Conservation (phyloP, 2,888 invertebrate genomes). For the Fissipunctia ypsillon region DNA sequence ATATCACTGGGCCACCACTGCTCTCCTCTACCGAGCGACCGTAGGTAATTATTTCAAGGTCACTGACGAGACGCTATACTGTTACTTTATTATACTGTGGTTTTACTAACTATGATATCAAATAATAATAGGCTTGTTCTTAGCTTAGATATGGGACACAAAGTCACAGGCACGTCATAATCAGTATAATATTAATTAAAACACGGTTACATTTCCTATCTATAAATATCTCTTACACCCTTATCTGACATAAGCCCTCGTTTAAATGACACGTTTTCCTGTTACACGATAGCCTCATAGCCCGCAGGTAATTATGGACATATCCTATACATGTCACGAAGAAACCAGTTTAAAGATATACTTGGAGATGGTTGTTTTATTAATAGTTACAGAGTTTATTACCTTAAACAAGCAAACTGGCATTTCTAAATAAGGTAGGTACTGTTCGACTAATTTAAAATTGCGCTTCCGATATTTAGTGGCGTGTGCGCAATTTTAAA, state of each 20-base stretch:
- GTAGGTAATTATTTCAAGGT: too few relatives aligned
- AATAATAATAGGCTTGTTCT: not conserved
- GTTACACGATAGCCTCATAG: constrained; percentile 19
- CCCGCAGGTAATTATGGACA: constrained; percentile 17
- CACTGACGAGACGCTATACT: too few relatives aligned
- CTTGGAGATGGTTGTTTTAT: constrained; percentile 28
- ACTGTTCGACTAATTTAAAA: too few relatives aligned
- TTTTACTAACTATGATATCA: too few relatives aligned
- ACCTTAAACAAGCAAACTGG: constrained; percentile 4
- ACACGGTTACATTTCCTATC: constrained; percentile 12
- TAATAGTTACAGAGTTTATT: constrained; percentile 25
- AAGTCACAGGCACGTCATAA: not conserved
- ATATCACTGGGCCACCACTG: too few relatives aligned
- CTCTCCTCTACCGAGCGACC: too few relatives aligned
- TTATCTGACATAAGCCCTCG: constrained; percentile 37
- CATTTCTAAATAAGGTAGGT: too few relatives aligned
- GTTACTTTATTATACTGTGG: too few relatives aligned
- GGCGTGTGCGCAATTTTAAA: too few relatives aligned
- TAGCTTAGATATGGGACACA: too few relatives aligned
- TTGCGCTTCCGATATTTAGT: too few relatives aligned
- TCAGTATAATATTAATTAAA: constrained; percentile 9
- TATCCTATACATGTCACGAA: constrained; percentile 30
- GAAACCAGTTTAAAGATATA: constrained; percentile 30
- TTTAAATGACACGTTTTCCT: constrained; percentile 41
- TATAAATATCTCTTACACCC: constrained; percentile 19